These are phyloP conservation scores for Gonioctena quinquepunctata DNA, from an alignment of 1,140 invertebrate genomes.

Conservation along the genomic window DNA sequence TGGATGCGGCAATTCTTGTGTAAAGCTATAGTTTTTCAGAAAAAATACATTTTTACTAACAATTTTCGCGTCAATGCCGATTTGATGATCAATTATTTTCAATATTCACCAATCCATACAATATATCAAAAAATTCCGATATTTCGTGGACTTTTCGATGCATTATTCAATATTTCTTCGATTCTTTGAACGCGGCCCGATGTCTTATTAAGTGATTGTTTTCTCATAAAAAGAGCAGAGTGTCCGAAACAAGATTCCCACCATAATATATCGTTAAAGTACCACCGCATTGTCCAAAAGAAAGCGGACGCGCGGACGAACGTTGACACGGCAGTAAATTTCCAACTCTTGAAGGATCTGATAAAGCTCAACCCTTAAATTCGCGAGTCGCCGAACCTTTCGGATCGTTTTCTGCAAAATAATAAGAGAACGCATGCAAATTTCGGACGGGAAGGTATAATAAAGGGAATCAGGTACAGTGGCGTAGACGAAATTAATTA, in stretches of 20 bases:
- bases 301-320: constrained; percentile 5
- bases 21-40: no score
- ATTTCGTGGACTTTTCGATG: neutral
- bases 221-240: constrained; percentile 2
- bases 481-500: no score
- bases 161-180: neutral
- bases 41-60: no score
- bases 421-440: constrained; percentile 38
- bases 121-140: no score
- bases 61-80: no score
- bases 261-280: constrained; percentile 12
- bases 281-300: constrained; percentile 1
- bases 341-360: constrained; percentile 35
- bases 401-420: constrained; percentile 10
- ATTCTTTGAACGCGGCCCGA: neutral
- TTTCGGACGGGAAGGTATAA: constrained; percentile 2
- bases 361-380: constrained; percentile 45
- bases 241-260: constrained; percentile 7
- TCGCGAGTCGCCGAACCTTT: constrained; percentile 38
- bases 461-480: no score
- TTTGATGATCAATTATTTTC: no score
- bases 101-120: no score
- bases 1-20: no score
- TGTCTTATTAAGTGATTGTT: constrained; percentile 12
- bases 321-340: constrained; percentile 35